These are phyloP conservation scores for Macrophya alboannulata DNA, from an alignment of 2,888 invertebrate species.

Conservation along the genomic window DNA sequence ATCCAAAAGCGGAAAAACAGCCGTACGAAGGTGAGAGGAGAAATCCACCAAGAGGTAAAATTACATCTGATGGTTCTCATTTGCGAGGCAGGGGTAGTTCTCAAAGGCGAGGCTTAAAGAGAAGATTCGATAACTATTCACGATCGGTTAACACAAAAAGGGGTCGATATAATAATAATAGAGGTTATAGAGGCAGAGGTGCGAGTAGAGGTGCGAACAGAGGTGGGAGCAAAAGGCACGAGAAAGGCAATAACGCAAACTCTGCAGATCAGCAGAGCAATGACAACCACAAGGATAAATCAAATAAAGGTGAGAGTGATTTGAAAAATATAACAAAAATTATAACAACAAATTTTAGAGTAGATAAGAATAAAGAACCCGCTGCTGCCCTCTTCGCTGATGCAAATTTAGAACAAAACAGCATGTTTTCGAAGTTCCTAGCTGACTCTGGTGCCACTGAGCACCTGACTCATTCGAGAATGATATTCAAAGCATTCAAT, in stretches of 20 bases:
- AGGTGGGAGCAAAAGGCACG: too few species aligned
- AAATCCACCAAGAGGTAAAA: background rate
- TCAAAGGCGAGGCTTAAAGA: too few species aligned
- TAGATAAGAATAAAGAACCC: background rate
- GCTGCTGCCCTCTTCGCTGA: background rate
- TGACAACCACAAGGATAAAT: too few species aligned
- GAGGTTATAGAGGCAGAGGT: too few species aligned
- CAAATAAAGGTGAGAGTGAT: too few species aligned
- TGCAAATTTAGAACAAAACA: background rate
- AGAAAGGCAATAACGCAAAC: too few species aligned
- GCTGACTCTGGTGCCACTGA: conserved; percentile 59
- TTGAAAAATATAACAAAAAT: too few species aligned
- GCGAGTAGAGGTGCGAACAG: too few species aligned
- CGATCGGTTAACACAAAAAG: too few species aligned
- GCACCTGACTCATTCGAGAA: conserved; percentile 56
- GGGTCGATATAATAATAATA: too few species aligned
- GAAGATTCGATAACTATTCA: too few species aligned
- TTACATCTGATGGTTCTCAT: background rate
- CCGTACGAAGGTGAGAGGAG: background rate
- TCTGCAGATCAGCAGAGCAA: too few species aligned
- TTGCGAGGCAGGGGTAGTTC: background rate
- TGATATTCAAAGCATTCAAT: conserved; percentile 47
- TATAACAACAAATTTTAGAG: background rate
- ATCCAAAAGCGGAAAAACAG: background rate
- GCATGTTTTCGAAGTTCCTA: conserved; percentile 38